Conservation (phyloP, 37 sponge, comb jelly and placozoan genomes). For the Ianthella basta region DNA sequence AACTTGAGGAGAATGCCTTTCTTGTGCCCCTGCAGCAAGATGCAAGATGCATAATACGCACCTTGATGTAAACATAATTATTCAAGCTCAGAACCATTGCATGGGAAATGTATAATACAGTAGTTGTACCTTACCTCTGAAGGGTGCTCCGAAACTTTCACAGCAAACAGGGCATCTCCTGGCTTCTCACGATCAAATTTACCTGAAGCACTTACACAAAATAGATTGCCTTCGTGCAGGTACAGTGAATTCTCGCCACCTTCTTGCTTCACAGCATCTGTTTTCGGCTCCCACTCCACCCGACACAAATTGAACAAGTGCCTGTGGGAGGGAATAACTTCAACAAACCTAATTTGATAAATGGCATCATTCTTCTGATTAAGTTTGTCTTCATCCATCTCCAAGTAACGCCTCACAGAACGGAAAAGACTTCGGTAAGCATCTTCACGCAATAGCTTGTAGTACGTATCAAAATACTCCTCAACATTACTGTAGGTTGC, state of each 20-base stretch:
- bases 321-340: neutral
- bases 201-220: slow-evolving; percentile 8
- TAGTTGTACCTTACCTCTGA: too few relatives aligned
- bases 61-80: too few relatives aligned
- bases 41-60: too few relatives aligned
- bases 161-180: slow-evolving; percentile 11
- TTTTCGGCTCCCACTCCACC: neutral
- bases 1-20: neutral
- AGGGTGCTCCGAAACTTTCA: neutral
- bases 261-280: slow-evolving; percentile 8
- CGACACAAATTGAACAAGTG: neutral
- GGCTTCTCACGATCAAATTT: neutral
- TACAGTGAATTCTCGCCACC: neutral
- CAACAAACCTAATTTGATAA: neutral
- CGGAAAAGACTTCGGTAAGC: neutral
- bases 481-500: neutral
- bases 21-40: too few relatives aligned
- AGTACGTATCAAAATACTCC: slow-evolving; percentile 13
- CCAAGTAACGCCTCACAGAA: neutral
- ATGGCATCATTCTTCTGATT: neutral
- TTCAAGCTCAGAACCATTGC: too few relatives aligned
- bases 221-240: slow-evolving; percentile 2
- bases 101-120: too few relatives aligned
- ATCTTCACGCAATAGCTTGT: slow-evolving; percentile 22
- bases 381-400: neutral